Conservation (phyloP, 2,113 vertebrate species). For the Otis tarda region DNA sequence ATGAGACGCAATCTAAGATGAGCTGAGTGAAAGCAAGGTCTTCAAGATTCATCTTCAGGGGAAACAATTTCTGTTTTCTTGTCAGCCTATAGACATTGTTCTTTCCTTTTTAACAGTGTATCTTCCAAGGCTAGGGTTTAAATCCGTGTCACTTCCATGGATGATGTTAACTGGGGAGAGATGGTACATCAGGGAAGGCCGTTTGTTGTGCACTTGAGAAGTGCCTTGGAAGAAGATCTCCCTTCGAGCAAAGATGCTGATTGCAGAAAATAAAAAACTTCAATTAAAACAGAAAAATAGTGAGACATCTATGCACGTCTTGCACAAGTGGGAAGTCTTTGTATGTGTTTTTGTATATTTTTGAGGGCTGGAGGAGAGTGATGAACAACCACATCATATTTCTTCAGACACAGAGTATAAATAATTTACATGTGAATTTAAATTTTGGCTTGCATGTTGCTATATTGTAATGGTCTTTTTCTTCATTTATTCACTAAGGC, state of each 20-base stretch:
- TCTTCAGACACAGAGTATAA: background rate
- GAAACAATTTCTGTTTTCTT: background rate
- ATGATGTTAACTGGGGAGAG: background rate
- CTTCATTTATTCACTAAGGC: conserved; percentile 69
- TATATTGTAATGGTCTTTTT: conserved; percentile 39
- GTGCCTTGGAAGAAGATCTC: background rate
- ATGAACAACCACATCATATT: background rate
- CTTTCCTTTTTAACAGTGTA: background rate
- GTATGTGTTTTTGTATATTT: background rate
- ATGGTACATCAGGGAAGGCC: accelerated
- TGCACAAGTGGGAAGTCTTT: background rate
- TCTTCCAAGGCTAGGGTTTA: background rate
- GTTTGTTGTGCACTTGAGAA: background rate
- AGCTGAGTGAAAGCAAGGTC: background rate
- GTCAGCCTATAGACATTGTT: background rate
- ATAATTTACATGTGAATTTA: background rate
- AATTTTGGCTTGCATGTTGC: conserved; percentile 37
- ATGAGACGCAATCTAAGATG: background rate
- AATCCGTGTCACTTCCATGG: background rate
- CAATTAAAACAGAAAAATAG: background rate
- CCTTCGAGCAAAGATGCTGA: background rate
- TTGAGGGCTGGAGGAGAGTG: background rate
- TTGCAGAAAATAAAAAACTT: background rate
- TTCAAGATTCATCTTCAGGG: background rate
- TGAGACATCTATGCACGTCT: background rate